Evolutionary conservation across 2,888 invertebrate genomes (phyloP), one percentile per base, ranked within the genome.

Genomic region (Eilema griseolum): DNA sequence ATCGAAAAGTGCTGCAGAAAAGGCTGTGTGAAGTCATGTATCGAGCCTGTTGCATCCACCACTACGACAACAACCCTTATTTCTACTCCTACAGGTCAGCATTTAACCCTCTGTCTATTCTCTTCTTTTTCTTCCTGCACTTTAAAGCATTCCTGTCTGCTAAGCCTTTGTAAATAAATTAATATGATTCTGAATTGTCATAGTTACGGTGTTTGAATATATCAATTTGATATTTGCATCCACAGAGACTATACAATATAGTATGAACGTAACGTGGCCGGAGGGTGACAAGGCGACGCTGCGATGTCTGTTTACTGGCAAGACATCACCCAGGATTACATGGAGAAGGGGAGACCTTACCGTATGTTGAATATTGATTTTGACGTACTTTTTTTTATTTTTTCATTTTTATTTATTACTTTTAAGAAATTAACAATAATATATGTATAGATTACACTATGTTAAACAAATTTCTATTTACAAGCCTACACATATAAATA

Each of bases 1-100:
- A 96, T 96, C 33, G 96, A 96, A 87, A 99, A 98, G 91, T 99
- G 99, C 89, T 99, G 99, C 89, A 91, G 92, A 75, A 97, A 96
- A 83, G 98, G 97, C 67, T 98, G 99, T 89, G 97, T 97, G 61
- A 95, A 96, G 33, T 95, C 97, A 33, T 99, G 98, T 86, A 86
- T 90, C 26, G 84, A 84, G 33, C 93, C 95, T 37, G 90, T 83
- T 70, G 74, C 81, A 31, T 71, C 84, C 57, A 52, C 82, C 3
- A 77, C 67, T 59, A 66, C 69, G 79, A 71, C 33, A 66, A 20
- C 63, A 2, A 28, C 14, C 11, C 20, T 79, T 61, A 74, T 85
- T 72, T 85, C 89, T 70, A 85, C 87, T 0, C 81, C 85, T 71
- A 75, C 75, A 46, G 46, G 46, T 46, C 41, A 41, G 41, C 14